Percentiles rank a stretch among this genome's conserved stretches.
phyloP scores from a whole-genome alignment of 2,113 vertebrate genomes.

The Odontesthes bonariensis region DNA sequence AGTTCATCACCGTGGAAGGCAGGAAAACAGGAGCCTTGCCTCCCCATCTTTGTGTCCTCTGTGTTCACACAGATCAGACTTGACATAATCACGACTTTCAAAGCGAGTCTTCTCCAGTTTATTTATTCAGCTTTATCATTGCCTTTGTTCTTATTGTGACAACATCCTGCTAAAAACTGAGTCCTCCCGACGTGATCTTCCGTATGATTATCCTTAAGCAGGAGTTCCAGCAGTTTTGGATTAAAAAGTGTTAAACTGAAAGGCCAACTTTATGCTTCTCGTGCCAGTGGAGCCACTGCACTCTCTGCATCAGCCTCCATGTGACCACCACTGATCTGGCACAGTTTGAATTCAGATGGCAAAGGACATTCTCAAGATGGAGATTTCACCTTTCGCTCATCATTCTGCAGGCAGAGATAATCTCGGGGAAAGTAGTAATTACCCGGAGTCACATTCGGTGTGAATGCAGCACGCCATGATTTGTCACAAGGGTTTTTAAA shows the following conservation, averaged over 20 bases:
- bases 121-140: slow-evolving; percentile 1
- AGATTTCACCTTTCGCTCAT: not conserved
- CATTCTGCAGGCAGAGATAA: not conserved
- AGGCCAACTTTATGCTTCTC: not conserved
- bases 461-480: not conserved
- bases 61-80: slow-evolving; percentile 7
- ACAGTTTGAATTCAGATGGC: not conserved
- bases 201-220: not conserved
- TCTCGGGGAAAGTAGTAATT: no score
- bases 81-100: not conserved
- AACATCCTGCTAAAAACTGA: not conserved
- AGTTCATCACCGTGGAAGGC: not conserved
- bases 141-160: not conserved
- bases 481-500: not conserved
- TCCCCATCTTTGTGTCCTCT: not conserved
- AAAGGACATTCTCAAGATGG: not conserved
- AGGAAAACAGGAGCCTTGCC: slow-evolving; percentile 10
- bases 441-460: not conserved
- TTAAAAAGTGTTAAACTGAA: not conserved
- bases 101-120: slow-evolving; percentile 9
- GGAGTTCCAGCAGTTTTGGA: not conserved
- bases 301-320: no score
- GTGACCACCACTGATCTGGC: not conserved
- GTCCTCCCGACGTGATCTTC: not conserved
- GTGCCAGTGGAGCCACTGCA: not conserved